Base-by-base conservation (phyloP, 2,113 vertebrate species). In the Stegastes partitus region DNA sequence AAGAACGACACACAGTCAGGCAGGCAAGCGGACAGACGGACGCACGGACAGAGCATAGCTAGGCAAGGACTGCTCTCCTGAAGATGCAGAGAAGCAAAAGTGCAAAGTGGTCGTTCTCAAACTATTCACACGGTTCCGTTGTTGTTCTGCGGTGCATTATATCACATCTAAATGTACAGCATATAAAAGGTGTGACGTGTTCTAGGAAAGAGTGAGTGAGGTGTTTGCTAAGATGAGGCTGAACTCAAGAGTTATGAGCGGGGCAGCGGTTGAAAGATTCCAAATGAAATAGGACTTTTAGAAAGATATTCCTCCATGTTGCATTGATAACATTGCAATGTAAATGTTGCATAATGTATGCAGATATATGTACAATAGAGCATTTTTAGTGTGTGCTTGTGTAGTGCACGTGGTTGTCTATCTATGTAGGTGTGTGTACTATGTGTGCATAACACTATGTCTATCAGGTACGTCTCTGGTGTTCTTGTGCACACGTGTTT, bases 101-200 rank as follows among this genome's bases (percentile, higher is more conserved):
- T 94, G 93, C 93, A 94, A 93, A 93, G 90, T 92, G 84, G 79
- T 87, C 77, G 23, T 83, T 77, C 39, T 86, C 75, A 74, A 88
- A 69, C 80, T 84, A 68, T 86, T 83, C 68, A 89, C 81, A 72
- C 45, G 76, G 71, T 81, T 63, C 42, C 34, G 51, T 68, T 12
- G 68, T 53, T 34, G 68, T 31, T 80, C 68, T 64, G 68, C 19
- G 45, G 49, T 81, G 68, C 57, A 10, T 66, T 53, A 50, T 50
- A 56, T 74, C 71, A 86, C 65, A 71, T 74, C 64, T 56, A 75
- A 86, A 85, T 81, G 53, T 59, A 54, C 62, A 66, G 69, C 47
- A 5, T 86, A 83, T 53, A 89, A 92, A 90, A 87, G 76, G 73
- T 82, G 79, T 21, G 67, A 79, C 31, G 79, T 42, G 54, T 74